These are phyloP conservation scores for Machimus atricapillus DNA, from an alignment of 2,888 invertebrate species.

Conservation along the genomic window DNA sequence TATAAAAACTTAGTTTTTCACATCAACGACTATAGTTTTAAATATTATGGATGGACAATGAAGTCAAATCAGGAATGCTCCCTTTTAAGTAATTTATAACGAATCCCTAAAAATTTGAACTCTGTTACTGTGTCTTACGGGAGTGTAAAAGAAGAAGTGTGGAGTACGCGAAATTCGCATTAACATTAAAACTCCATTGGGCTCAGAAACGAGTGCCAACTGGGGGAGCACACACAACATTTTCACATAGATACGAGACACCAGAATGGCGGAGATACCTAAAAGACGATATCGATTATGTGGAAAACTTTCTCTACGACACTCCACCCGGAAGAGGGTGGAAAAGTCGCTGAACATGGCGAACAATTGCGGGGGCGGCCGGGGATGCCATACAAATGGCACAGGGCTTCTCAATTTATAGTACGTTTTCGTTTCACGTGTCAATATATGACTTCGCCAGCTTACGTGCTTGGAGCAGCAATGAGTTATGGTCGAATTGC, in stretches of 20 bases:
- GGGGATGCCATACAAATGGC: background rate
- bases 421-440: slow-evolving; percentile 34
- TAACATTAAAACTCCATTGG: slow-evolving; percentile 32
- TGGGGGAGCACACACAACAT: background rate
- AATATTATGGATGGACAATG: background rate
- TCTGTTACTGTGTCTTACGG: background rate
- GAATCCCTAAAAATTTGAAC: background rate
- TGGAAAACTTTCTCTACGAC: slow-evolving; percentile 5
- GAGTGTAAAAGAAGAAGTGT: background rate
- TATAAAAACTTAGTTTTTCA: too few species aligned
- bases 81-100: background rate
- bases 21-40: too few species aligned
- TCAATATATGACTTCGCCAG: slow-evolving; percentile 37
- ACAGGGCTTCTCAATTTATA: slow-evolving; percentile 26
- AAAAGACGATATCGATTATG: slow-evolving; percentile 31
- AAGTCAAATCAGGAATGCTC: background rate
- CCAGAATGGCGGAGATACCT: background rate
- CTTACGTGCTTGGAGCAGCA: slow-evolving; percentile 36
- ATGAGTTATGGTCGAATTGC: slow-evolving; percentile 36
- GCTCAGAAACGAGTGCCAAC: background rate
- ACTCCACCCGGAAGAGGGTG: background rate
- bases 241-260: background rate
- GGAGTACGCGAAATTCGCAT: slow-evolving; percentile 14
- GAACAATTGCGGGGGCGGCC: background rate
- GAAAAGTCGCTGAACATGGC: background rate